phyloP scores from a whole-genome alignment of 2,888 invertebrate genomes.

The Brachyptera putata region DNA sequence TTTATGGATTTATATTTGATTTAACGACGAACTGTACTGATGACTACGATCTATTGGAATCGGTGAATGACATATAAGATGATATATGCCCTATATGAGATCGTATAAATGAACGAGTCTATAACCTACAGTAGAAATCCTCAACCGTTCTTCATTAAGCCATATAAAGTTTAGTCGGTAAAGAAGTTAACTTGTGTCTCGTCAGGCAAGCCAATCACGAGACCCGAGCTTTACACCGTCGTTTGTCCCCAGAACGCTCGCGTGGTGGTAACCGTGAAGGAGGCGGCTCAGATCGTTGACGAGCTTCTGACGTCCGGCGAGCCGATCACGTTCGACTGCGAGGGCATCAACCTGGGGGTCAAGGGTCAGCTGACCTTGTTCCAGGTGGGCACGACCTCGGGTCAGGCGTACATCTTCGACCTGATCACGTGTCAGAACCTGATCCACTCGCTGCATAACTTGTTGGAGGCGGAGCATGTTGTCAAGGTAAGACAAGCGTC shows the following conservation, averaged over 20 bases:
- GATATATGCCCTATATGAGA: no score
- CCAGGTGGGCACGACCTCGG: conserved; percentile 76
- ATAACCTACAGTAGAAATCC: no score
- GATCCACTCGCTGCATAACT: conserved; percentile 66
- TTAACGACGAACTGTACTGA: no score
- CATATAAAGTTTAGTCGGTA: no score
- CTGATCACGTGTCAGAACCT: conserved; percentile 78
- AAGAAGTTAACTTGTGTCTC: no score
- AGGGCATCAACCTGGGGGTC: conserved; percentile 86
- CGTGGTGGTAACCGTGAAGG: conserved; percentile 73
- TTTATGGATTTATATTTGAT: no score
- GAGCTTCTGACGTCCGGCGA: conserved; percentile 38
- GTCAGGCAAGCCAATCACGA: no score
- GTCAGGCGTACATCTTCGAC: conserved; percentile 84
- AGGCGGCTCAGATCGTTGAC: conserved; percentile 64
- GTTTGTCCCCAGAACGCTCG: conserved; percentile 60
- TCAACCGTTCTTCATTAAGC: no score
- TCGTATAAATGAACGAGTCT: no score
- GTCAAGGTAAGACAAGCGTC: conserved; percentile 54
- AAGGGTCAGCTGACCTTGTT: conserved; percentile 85
- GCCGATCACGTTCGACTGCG: conserved; percentile 77
- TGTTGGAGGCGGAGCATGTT: conserved; percentile 76
- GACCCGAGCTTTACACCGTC: no score
- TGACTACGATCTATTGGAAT: no score
- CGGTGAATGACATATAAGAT: no score